These are phyloP conservation scores for Drosophila fungiperda DNA, from an alignment of 2,888 invertebrate genomes.

Conservation along the genomic window DNA sequence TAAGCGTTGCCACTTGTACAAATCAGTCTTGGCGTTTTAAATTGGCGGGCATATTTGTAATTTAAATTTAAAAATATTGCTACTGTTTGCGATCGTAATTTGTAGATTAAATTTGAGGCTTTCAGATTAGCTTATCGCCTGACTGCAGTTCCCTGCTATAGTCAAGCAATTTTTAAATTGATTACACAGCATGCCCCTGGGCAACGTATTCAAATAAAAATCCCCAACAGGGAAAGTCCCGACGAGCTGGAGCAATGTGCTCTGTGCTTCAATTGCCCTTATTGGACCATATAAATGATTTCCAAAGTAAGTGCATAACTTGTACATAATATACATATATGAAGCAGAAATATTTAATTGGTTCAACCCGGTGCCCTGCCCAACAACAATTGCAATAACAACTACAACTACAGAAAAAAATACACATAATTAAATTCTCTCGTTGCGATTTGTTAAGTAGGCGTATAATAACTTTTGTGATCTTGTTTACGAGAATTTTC, in stretches of 20 bases:
- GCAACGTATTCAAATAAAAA: conserved; percentile 19
- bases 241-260: background rate
- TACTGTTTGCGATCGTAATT: background rate
- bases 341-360: conserved; percentile 32
- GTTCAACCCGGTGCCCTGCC: conserved; percentile 30
- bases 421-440: conserved; percentile 40
- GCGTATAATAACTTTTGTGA: conserved; percentile 52
- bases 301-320: background rate
- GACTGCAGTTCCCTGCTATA: background rate
- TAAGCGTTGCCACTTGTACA: conserved; percentile 8
- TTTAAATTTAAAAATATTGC: background rate
- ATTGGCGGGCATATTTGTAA: conserved; percentile 22
- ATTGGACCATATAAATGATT: conserved; percentile 8
- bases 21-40: background rate
- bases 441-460: conserved; percentile 21
- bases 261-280: conserved; percentile 41
- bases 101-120: conserved; percentile 5
- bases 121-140: conserved; percentile 1
- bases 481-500: conserved; percentile 54
- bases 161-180: conserved; percentile 13
- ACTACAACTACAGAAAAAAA: conserved; percentile 1
- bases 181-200: background rate
- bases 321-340: conserved; percentile 1
- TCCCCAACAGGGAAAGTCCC: conserved; percentile 22
- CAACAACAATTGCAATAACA: conserved; percentile 22